Base-by-base conservation (phyloP, 2,113 vertebrate genomes). In the Nettapus auritus region DNA sequence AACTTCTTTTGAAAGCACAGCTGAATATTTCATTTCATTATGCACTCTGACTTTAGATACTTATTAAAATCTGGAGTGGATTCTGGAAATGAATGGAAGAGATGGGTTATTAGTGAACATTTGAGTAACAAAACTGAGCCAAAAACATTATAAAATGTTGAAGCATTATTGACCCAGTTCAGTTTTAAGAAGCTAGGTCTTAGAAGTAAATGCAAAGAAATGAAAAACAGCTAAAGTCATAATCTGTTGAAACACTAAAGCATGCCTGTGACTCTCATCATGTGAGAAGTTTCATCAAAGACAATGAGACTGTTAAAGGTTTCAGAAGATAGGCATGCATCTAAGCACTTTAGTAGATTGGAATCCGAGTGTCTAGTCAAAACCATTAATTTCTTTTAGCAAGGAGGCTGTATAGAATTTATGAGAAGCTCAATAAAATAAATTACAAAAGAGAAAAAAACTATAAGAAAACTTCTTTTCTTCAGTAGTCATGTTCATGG, bases 131-230 rank as follows among this genome's bases (percentile, higher is more conserved):
- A 90, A 94, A 86, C 10, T 50, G 19, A 91, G 44, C 23, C 22
- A 82, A 34, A 84, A 28, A 1, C 15, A 48, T 4, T 8, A 64
- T 12, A 75, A 75, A 93, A 86, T 53, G 33, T 31, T 71, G 11
- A 53, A 74, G n/a, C 23, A 26, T 42, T 52, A 81, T 34, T 0
- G 3, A 29, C 20, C 6, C 19, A 46, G 11, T n/a, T 29, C 16
- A 57, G 12, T 56, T 34, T 44, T 57, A 56, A 78, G 52, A 46
- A 88, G 20, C 0, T 19, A 77, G 0, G 0, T 23, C n/a, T 34
- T 63, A 69, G 46, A 91, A 91, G 82, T 80, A 90, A 88, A 80
- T 60, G 34, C 44, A 92, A 90, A 64, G 28, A 82, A 68, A 77
- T 16, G 22, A 38, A 78, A 86, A 81, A 40, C 21, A 31, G 33